Base-by-base conservation (phyloP, 2,113 vertebrate species). In the Prochilodus magdalenae region DNA sequence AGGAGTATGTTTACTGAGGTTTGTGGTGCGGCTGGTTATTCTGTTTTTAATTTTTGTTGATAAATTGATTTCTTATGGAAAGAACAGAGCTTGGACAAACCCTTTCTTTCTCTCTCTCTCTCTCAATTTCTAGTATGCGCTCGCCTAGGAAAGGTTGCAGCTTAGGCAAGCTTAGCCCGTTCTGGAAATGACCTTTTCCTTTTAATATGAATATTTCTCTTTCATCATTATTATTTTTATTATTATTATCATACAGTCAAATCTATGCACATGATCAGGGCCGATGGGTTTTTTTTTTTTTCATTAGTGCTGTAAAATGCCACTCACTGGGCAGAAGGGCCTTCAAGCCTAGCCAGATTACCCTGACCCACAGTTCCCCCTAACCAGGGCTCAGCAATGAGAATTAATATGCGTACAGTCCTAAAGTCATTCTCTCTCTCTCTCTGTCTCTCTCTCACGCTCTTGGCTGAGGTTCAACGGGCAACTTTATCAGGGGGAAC, bases 121-220 rank as follows among this genome's bases (percentile, higher is more conserved):
- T 79, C 76, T 70, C 92, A 75, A 83, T 89, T 91, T 87, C 90
- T 12, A 90, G 90, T 88, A 92, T 92, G 94, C 94, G 2, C 95
- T 93, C 94, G 95, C 30, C 93, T 91, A 93, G 91, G 95, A 96
- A 97, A 96, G 96, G 96, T 94, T 96, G 95, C 92, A 95, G 96
- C 96, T 97, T 96, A 98, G 93, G 73, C 92, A 94, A 97, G 97
- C 96, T 98, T 98, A 97, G 92, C 94, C 87, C 92, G 93, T 92
- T 94, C 92, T 93, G 91, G 90, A 91, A 95, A 92, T 97, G 96
- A 97, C 97, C 96, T 98, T 98, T 82, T 98, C 94, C 94, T 96
- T 97, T 97, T 96, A 97, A 96, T 97, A 97, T 97, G 96, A 97
- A 97, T 96, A 96, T 95, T 94, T 94, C 95, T 93, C 95, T 96